phyloP scores from a whole-genome alignment of 92 coral and sea anemone genomes.

The Actinostola sp. region DNA sequence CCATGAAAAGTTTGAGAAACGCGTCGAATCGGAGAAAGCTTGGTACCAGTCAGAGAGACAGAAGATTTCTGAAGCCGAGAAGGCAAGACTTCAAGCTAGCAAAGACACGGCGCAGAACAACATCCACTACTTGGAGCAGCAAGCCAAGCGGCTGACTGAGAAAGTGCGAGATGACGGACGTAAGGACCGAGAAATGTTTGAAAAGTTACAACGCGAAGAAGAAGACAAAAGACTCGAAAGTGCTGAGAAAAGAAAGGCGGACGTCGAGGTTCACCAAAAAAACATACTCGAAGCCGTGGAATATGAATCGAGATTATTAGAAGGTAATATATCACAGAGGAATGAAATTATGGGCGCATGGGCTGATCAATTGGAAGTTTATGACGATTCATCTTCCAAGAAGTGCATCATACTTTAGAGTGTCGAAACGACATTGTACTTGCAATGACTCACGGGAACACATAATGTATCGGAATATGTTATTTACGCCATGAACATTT shows the following conservation, averaged over 20 bases:
- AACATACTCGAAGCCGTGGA: slow-evolving; percentile 32
- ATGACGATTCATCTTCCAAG: slow-evolving; percentile 3
- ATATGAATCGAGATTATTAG: slow-evolving; percentile 39
- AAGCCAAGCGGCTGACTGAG: slow-evolving; percentile 25
- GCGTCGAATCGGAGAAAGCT: slow-evolving; percentile 32
- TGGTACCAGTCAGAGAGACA: slow-evolving; percentile 30
- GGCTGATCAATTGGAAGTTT: slow-evolving; percentile 18
- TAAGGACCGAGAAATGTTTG: slow-evolving; percentile 28
- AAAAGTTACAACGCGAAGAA: slow-evolving; percentile 27
- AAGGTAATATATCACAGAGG: not conserved
- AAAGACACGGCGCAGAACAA: slow-evolving; percentile 26
- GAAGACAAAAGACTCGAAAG: slow-evolving; percentile 23
- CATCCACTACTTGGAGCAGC: slow-evolving; percentile 24
- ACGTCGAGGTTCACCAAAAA: slow-evolving; percentile 35
- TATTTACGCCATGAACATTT: no score
- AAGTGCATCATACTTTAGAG: slow-evolving; percentile 14
- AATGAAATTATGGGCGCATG: slow-evolving; percentile 32
- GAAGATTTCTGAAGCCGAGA: slow-evolving; percentile 45
- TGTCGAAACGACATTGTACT: not conserved
- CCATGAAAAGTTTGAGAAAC: slow-evolving; percentile 43
- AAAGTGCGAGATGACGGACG: slow-evolving; percentile 26
- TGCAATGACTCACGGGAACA: no score
- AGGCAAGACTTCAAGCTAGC: slow-evolving; percentile 18
- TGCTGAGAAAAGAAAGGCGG: slow-evolving; percentile 28
- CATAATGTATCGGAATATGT: no score